Evolutionary conservation across 2,888 invertebrate species (phyloP), one percentile per base, ranked within the genome.

Genomic region (Thecocarcelia acutangulata): DNA sequence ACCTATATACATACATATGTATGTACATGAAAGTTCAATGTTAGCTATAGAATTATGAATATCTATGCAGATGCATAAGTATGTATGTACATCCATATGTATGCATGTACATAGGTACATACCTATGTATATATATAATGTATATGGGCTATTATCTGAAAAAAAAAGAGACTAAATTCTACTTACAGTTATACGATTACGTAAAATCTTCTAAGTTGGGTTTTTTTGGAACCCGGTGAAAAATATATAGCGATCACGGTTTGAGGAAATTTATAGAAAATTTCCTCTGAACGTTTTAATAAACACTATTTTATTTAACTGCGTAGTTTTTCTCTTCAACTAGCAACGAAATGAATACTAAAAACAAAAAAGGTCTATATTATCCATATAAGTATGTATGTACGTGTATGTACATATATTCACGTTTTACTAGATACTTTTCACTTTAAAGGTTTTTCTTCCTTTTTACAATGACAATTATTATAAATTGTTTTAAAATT

Each of bases 121-220:
- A 28, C 12, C 15, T 24, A 46, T 12, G 12, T 42, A 21, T 42
- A 74, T 37, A 13, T 42, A 46, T 3, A 48, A 48, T 1, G 19
- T 48, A 21, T 1, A 21, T 13, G n/a, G n/a, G n/a, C n/a, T n/a
- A n/a, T n/a, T n/a, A 52, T 8, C n/a, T 9, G 8, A 19, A 56
- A 56, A 12, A 15, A 33, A 33, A 33, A 37, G 2, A 46, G 17
- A n/a, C 9, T 33, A 12, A 52, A 19, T 44, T 19, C 44, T 76
- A 76, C 72, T 80, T 83, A 81, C 76, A 56, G 5, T 76, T 81
- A 68, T 81, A 56, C 66, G 76, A 72, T 33, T 56, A 11, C n/a
- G 9, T 48, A 11, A 48, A 37, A 11, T 54, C 19, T 40, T n/a
- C 3, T 17, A n/a, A 48, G 44, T 24, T 56, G 42, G 56, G 21